Evolutionary conservation across 2,888 invertebrate genomes (phyloP).

Genomic region (Magallana nippona): DNA sequence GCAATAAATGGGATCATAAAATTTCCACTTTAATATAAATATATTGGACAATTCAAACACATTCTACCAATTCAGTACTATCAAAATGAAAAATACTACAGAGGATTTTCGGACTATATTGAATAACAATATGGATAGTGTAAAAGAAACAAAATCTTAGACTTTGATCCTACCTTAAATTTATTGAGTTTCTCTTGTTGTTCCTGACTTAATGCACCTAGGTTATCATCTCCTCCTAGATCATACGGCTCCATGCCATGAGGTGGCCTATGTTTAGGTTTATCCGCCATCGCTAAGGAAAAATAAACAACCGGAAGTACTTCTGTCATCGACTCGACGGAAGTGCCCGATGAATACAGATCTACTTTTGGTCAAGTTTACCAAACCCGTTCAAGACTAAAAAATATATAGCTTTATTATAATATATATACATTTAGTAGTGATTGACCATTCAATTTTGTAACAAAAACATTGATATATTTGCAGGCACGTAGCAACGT

Average conservation of each 20-base stretch:
- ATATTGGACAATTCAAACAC: no score
- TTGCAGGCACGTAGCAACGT: no score
- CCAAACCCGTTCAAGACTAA: no score
- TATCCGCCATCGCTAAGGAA: conserved; percentile 66
- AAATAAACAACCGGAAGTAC: conserved; percentile 20
- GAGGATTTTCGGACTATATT: conserved; percentile 20
- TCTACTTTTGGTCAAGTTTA: no score
- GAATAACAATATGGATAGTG: not conserved
- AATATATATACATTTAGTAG: no score
- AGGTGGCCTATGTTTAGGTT: conserved; percentile 75
- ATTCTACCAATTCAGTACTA: no score
- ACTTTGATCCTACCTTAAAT: conserved; percentile 72
- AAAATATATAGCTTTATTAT: no score
- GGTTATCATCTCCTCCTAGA: conserved; percentile 71
- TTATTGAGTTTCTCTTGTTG: conserved; percentile 78
- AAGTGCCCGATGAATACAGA: no score
- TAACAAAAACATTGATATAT: no score
- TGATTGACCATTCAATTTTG: no score
- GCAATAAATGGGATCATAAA: no score
- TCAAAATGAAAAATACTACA: not conserved
- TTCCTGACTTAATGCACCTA: conserved; percentile 77
- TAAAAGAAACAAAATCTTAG: not conserved
- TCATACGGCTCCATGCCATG: conserved; percentile 79
- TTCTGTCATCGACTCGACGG: not conserved
- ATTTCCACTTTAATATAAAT: no score